Percentiles rank a stretch among this genome's conserved stretches.
These are phyloP conservation scores for Agelastica alni DNA, from an alignment of 2,888 invertebrate species.

Conservation along the genomic window DNA sequence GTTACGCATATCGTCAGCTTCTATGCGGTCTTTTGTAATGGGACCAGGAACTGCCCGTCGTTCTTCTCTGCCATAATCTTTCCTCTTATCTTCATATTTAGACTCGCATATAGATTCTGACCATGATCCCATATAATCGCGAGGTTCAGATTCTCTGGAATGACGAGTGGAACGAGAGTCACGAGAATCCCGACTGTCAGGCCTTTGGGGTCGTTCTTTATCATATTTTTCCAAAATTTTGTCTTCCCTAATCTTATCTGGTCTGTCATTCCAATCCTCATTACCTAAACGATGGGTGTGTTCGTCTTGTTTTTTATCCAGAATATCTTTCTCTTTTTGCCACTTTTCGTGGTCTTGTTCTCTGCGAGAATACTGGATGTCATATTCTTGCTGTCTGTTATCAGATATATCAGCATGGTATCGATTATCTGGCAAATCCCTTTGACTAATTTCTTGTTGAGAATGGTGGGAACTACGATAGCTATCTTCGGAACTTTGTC, in stretches of 20 bases:
- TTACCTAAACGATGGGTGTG: constrained; percentile 13
- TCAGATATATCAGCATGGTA: constrained; percentile 13
- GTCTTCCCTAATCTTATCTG: constrained; percentile 44
- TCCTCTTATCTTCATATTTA: constrained; percentile 50
- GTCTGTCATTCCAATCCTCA: constrained; percentile 48
- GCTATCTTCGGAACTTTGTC: constrained; percentile 49
- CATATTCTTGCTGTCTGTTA: constrained; percentile 52
- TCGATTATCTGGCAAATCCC: constrained; percentile 18
- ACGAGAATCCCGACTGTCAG: constrained; percentile 57
- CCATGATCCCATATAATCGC: constrained; percentile 56
- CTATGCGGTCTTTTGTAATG: constrained; percentile 64
- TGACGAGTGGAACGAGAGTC: constrained; percentile 63
- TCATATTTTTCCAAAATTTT: constrained; percentile 50
- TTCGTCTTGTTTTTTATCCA: constrained; percentile 33
- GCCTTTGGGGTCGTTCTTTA: constrained; percentile 57
- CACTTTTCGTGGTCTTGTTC: constrained; percentile 39
- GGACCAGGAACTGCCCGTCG: constrained; percentile 62
- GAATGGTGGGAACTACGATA: constrained; percentile 45
- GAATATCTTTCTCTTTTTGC: constrained; percentile 29
- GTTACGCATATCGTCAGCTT: constrained; percentile 61
- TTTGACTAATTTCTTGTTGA: constrained; percentile 38
- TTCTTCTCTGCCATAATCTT: constrained; percentile 48
- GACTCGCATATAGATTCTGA: constrained; percentile 55
- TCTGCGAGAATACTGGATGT: constrained; percentile 42
- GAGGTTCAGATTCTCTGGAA: constrained; percentile 57